phyloP scores from a whole-genome alignment of 2,797 vertebrate species.

The Triplophysa bombifrons region DNA sequence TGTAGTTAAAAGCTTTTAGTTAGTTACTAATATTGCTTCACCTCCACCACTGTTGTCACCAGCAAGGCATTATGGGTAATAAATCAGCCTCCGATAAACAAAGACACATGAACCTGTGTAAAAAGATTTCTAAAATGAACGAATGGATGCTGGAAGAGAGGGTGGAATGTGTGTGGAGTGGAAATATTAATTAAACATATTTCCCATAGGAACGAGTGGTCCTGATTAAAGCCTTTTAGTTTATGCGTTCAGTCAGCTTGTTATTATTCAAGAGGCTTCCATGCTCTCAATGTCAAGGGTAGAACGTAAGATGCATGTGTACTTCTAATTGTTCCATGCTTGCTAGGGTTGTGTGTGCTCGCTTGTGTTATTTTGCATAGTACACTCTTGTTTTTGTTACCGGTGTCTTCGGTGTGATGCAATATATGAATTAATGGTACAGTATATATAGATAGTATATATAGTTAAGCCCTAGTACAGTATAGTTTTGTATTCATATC shows the following conservation, averaged over 20 bases:
- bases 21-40: background rate
- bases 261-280: conserved; percentile 69
- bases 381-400: background rate
- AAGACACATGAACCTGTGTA: background rate
- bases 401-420: background rate
- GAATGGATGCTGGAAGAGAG: conserved; percentile 8
- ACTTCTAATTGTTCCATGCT: conserved; percentile 1
- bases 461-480: too few species aligned
- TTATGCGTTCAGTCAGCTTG: conserved; percentile 68
- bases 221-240: conserved; percentile 75
- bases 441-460: too few species aligned
- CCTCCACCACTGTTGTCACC: conserved; percentile 8
- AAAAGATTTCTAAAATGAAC: conserved; percentile 18
- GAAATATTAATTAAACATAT: conserved; percentile 76
- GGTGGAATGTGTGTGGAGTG: conserved; percentile 50
- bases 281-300: background rate
- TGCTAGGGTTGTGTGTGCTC: background rate
- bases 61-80: background rate
- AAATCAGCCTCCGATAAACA: conserved; percentile 4
- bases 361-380: background rate
- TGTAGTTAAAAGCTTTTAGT: background rate
- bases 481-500: too few species aligned
- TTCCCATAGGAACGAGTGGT: conserved; percentile 68
- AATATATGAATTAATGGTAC: background rate
- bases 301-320: conserved; percentile 20